Percentiles rank a stretch among this genome's conserved stretches.
Conservation (phyloP, 2,797 vertebrate species). For the Sardinella longiceps region DNA sequence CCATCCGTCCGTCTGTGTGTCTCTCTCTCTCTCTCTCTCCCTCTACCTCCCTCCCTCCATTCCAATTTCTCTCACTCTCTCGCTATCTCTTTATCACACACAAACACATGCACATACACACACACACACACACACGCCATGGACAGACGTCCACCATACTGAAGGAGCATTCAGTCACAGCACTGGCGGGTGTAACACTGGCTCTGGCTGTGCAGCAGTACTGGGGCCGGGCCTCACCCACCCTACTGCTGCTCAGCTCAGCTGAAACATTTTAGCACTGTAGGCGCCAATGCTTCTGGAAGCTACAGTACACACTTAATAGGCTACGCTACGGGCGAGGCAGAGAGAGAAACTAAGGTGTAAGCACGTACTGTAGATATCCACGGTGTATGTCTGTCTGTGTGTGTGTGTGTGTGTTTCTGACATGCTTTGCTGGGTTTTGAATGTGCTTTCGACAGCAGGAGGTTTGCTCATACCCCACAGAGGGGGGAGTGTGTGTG, state of each 20-base stretch:
- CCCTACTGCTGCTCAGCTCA: neutral
- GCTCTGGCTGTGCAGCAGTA: neutral
- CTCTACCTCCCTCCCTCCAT: neutral
- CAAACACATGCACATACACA: neutral
- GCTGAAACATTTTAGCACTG: neutral
- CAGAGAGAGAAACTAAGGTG: neutral
- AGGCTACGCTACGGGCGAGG: neutral
- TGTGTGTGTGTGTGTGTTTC: slow-evolving; percentile 23
- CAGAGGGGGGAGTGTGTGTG: slow-evolving; percentile 18
- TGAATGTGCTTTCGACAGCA: slow-evolving; percentile 40
- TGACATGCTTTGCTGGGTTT: slow-evolving; percentile 34
- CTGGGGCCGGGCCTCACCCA: slow-evolving; percentile 5
- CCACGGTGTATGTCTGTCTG: neutral
- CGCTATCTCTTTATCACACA: neutral
- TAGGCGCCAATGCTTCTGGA: neutral
- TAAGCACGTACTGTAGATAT: neutral
- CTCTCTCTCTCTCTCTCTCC: neutral
- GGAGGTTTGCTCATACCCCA: slow-evolving; percentile 32
- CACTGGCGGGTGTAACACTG: neutral
- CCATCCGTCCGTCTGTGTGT: neutral
- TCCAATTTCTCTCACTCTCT: neutral
- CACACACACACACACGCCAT: neutral
- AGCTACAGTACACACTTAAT: neutral
- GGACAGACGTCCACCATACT: neutral
- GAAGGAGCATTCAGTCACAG: neutral